phyloP scores from a whole-genome alignment of 2,797 vertebrate species.

The Cossypha caffra region DNA sequence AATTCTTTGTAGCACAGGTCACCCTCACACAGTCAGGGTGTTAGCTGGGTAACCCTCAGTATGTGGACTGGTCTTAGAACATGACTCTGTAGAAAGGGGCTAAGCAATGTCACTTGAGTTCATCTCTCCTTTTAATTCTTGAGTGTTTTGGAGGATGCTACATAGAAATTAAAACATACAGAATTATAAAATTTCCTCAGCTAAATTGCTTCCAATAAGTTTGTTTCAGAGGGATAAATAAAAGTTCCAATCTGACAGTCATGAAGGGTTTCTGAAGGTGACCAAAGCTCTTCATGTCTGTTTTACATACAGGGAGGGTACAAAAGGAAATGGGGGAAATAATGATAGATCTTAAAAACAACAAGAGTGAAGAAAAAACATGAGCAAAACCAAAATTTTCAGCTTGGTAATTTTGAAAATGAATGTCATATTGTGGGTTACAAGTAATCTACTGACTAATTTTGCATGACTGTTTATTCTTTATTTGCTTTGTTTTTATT shows the following conservation, averaged over 20 bases:
- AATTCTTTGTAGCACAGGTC: not conserved
- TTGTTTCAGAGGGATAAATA: not conserved
- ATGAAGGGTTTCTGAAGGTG: not conserved
- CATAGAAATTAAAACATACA: not conserved
- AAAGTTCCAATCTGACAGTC: not conserved
- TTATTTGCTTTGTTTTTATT: slow-evolving; percentile 82
- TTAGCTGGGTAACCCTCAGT: slow-evolving; percentile 42
- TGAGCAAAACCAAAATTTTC: not conserved
- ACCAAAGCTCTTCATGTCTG: not conserved
- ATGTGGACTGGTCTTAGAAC: not conserved
- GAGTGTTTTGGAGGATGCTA: not conserved
- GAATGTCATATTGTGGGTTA: slow-evolving; percentile 67
- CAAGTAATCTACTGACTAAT: slow-evolving; percentile 66
- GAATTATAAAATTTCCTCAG: not conserved
- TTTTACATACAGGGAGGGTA: not conserved
- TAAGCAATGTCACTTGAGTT: not conserved
- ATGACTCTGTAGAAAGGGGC: not conserved
- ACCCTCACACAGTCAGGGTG: not conserved
- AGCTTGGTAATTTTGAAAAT: not conserved
- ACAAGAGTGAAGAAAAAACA: not conserved
- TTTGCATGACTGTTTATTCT: slow-evolving; percentile 73
- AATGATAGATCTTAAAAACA: not conserved
- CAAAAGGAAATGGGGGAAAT: not conserved
- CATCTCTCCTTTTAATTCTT: not conserved
- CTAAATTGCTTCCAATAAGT: not conserved